Base-by-base conservation (phyloP, 2,888 invertebrate species). In the Thereva nobilitata region DNA sequence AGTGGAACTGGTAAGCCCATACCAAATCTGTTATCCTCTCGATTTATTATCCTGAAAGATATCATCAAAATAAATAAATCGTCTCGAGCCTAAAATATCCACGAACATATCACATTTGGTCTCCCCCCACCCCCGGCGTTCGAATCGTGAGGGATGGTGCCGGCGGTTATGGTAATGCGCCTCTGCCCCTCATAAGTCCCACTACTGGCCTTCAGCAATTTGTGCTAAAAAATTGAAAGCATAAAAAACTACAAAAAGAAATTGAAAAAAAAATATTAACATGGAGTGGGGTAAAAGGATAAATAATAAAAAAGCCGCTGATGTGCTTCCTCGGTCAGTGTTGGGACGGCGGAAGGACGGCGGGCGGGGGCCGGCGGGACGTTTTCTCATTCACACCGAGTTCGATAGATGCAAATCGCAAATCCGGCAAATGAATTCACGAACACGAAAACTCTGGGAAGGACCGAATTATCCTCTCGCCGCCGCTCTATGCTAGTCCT, bases 401-500 rank as follows among this genome's bases (percentile, higher is more conserved):
- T 56, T 69, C 69, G 67, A 71, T 71, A 69, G 69, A 70, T 70
- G 71, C 68, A 70, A 72, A 71, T 71, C 69, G 69, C 65, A 79
- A 79, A 79, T 79, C 79, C 79, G 74, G 73, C 74, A 71, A 78
- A 77, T 79, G 74, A 77, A 78, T 79, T 78, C 80, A 74, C 67
- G 74, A 77, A 74, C 79, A 79, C 80, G 79, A 74, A 76, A 72
- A 74, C 47, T 42, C 44, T 47, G 45, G 55, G 42, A 52, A 57
- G 57, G 64, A 53, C 64, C 53, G 42, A 40, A 44, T 54, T 53
- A 64, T 64, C 64, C 64, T 64, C 44, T 54, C 37, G 44, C 23
- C 45, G 61, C 50, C 50, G 23, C 23, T 23, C 23, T 2, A 23
- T 23, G 23, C 23, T 23, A 23, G 23, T 23, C 23, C 23, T 23